Conservation (phyloP, 2,888 invertebrate species). For the Dicyrtoma fusca region DNA sequence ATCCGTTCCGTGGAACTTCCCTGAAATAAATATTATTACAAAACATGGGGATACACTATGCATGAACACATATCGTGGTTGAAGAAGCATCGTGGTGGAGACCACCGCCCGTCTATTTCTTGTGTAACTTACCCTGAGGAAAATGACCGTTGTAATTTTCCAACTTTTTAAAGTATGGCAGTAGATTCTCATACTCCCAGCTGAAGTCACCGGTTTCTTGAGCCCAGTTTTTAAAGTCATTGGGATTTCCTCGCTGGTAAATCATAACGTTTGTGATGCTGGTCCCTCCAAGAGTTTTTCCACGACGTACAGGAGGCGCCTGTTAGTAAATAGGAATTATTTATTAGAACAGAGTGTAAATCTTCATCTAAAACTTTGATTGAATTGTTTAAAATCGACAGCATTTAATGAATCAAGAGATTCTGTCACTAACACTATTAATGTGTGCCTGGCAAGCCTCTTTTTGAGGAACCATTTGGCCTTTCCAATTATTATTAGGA, state of each 20-base stretch:
- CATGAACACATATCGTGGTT: no score
- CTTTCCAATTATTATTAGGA: conserved; percentile 73
- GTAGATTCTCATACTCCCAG: conserved; percentile 60
- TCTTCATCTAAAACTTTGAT: not conserved
- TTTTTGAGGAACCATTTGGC: conserved; percentile 69
- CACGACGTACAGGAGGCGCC: not conserved
- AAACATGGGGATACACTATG: not conserved
- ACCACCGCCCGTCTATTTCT: not conserved
- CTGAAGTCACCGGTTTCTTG: conserved; percentile 58
- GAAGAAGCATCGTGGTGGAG: no score
- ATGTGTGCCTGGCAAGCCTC: conserved; percentile 66
- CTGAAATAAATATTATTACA: no score
- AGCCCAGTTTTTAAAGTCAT: conserved; percentile 75
- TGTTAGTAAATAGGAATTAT: not conserved
- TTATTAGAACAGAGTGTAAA: not conserved
- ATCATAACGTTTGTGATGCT: conserved; percentile 67
- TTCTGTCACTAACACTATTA: conserved; percentile 60
- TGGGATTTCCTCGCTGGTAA: conserved; percentile 70
- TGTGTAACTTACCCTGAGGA: not conserved
- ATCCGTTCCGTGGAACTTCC: conserved; percentile 37
- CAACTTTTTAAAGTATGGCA: conserved; percentile 63
- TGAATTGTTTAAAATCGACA: not conserved
- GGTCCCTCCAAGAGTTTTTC: conserved; percentile 19
- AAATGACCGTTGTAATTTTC: conserved; percentile 60
- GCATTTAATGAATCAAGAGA: conserved; percentile 15